Evolutionary conservation across 2,113 vertebrate species (phyloP).

Genomic region (Dromiciops gliroides): DNA sequence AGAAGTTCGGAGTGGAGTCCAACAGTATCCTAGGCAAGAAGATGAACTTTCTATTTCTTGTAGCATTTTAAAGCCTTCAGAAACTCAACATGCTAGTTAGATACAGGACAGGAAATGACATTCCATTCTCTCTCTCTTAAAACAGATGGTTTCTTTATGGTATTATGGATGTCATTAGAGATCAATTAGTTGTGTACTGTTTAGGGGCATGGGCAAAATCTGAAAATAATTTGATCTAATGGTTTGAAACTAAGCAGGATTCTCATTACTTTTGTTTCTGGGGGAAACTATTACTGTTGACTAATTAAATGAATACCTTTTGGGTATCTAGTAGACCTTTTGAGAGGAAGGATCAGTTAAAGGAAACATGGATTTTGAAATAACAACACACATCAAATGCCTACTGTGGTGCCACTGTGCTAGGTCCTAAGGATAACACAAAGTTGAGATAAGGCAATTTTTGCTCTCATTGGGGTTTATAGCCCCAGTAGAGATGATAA

Average conservation of each 20-base stretch:
- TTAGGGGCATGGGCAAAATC: conserved; percentile 52
- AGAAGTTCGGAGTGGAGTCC: conserved; percentile 3
- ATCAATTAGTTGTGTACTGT: conserved; percentile 34
- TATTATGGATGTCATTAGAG: conserved; percentile 18
- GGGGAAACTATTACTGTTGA: conserved; percentile 40
- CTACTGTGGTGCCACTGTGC: background rate
- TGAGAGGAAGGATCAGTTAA: conserved; percentile 26
- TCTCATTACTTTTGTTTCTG: conserved; percentile 54
- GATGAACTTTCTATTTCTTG: background rate
- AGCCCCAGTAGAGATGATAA: background rate
- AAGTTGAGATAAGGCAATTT: conserved; percentile 1
- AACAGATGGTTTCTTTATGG: conserved; percentile 63
- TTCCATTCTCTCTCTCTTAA: conserved; percentile 46
- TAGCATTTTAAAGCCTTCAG: conserved; percentile 12
- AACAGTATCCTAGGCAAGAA: conserved; percentile 4
- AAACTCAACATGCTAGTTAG: background rate
- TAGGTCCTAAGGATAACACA: background rate
- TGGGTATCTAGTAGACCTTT: conserved; percentile 41
- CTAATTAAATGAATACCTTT: conserved; percentile 67
- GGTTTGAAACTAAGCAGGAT: conserved; percentile 45
- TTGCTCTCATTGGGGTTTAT: background rate
- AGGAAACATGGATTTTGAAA: conserved; percentile 42
- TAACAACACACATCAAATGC: conserved; percentile 7
- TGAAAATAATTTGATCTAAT: conserved; percentile 51
- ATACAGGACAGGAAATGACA: conserved; percentile 28